Percentiles rank a stretch among this genome's conserved stretches.
Conservation (phyloP, 2,888 invertebrate species). For the Tenthredo livida region DNA sequence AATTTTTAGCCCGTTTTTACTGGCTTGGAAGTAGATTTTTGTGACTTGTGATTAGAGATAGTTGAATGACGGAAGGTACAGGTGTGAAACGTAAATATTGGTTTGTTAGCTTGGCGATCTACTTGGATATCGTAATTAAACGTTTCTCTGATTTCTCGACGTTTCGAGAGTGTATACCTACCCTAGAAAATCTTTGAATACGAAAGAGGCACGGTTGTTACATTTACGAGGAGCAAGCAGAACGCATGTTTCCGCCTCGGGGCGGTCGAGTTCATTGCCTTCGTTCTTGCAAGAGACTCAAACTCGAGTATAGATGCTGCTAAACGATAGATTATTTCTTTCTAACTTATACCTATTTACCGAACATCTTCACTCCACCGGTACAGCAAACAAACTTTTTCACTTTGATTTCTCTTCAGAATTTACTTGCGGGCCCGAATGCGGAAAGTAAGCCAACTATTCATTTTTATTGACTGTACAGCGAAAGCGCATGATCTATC, state of each 20-base stretch:
- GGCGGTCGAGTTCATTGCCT: slow-evolving; percentile 40
- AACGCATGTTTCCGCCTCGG: slow-evolving; percentile 46
- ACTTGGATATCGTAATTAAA: not conserved
- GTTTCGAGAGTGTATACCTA: not conserved
- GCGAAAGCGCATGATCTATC: slow-evolving; percentile 22
- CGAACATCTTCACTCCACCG: not conserved
- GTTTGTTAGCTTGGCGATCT: not conserved
- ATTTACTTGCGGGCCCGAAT: slow-evolving; percentile 5
- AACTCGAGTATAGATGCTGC: slow-evolving; percentile 10
- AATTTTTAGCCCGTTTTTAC: not conserved
- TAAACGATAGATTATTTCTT: slow-evolving; percentile 27
- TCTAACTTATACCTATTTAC: slow-evolving; percentile 12
- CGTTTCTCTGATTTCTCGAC: not conserved
- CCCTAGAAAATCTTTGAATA: slow-evolving; percentile 38
- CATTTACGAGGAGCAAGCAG: slow-evolving; percentile 32
- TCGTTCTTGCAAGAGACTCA: slow-evolving; percentile 7
- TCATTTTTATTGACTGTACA: slow-evolving; percentile 14
- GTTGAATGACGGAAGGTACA: not conserved
- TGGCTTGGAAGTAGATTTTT: not conserved
- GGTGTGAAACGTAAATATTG: slow-evolving; percentile 34
- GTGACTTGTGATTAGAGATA: not conserved
- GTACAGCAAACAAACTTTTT: slow-evolving; percentile 19
- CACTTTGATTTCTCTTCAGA: slow-evolving; percentile 32
- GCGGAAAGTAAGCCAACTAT: slow-evolving; percentile 31
- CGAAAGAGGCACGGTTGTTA: slow-evolving; percentile 15